Percentiles rank a stretch among this genome's conserved stretches.
phyloP scores from a whole-genome alignment of 2,888 invertebrate species.

The Kuschelorhynchus macadamiae region DNA sequence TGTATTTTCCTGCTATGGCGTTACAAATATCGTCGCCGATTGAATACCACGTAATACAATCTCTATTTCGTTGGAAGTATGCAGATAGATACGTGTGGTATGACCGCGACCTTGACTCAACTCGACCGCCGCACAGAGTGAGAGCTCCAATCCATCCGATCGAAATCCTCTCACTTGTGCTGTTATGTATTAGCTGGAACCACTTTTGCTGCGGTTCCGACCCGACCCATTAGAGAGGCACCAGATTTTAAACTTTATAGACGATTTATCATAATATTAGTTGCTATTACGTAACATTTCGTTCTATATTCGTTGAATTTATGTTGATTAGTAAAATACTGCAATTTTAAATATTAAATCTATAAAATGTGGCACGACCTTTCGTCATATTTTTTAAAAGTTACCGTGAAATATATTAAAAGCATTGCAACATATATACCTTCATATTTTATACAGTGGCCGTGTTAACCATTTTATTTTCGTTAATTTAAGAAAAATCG shows the following conservation, averaged over 20 bases:
- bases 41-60: slow-evolving; percentile 2
- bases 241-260: slow-evolving; percentile 13
- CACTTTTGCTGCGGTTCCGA: slow-evolving; percentile 32
- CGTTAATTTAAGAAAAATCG: too few relatives aligned
- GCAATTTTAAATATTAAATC: too few relatives aligned
- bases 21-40: background rate
- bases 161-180: slow-evolving; percentile 46
- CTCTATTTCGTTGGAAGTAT: slow-evolving; percentile 31
- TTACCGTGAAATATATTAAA: too few relatives aligned
- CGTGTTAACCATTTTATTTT: too few relatives aligned
- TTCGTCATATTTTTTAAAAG: too few relatives aligned
- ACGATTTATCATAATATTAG: background rate
- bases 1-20: too few relatives aligned
- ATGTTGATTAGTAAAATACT: too few relatives aligned
- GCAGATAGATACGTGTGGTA: slow-evolving; percentile 17
- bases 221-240: slow-evolving; percentile 31
- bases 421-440: too few relatives aligned
- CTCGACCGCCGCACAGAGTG: slow-evolving; percentile 29
- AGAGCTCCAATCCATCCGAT: slow-evolving; percentile 41
- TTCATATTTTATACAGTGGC: too few relatives aligned
- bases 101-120: slow-evolving; percentile 48
- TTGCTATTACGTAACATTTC: background rate
- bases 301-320: background rate
- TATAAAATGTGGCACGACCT: too few relatives aligned
- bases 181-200: slow-evolving; percentile 42